These are phyloP conservation scores for Antedon bifida DNA, from an alignment of 35 echinoderm and acorn worm genomes.

Conservation along the genomic window DNA sequence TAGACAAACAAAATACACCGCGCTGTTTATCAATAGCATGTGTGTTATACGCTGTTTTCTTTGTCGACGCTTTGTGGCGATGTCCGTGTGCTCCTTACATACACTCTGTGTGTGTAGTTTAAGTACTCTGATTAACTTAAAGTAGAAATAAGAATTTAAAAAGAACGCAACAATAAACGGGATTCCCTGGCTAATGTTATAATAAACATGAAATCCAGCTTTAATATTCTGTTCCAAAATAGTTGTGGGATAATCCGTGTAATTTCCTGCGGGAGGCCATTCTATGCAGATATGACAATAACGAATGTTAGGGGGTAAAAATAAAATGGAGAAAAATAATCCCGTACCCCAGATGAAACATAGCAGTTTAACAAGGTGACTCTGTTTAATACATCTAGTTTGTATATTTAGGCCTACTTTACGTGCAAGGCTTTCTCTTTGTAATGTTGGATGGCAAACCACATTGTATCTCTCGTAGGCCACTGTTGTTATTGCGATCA, in stretches of 20 bases:
- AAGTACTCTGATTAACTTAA: not conserved
- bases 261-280: not conserved
- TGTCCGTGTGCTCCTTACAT: not conserved
- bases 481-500: not conserved
- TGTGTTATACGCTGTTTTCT: not conserved
- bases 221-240: not conserved
- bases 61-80: not conserved
- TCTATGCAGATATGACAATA: not conserved
- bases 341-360: not conserved
- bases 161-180: not conserved
- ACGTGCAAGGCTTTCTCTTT: not conserved
- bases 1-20: not conserved
- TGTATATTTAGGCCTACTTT: not conserved
- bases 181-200: not conserved
- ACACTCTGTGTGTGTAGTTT: not conserved
- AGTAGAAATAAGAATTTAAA: not conserved
- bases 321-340: not conserved
- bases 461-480: not conserved
- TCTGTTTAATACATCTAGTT: not conserved
- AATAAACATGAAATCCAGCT: not conserved
- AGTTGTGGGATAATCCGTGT: not conserved
- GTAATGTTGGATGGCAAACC: not conserved
- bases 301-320: not conserved
- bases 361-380: not conserved
- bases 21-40: not conserved